Conservation (phyloP, 2,797 vertebrate species). For the Erethizon dorsatum region DNA sequence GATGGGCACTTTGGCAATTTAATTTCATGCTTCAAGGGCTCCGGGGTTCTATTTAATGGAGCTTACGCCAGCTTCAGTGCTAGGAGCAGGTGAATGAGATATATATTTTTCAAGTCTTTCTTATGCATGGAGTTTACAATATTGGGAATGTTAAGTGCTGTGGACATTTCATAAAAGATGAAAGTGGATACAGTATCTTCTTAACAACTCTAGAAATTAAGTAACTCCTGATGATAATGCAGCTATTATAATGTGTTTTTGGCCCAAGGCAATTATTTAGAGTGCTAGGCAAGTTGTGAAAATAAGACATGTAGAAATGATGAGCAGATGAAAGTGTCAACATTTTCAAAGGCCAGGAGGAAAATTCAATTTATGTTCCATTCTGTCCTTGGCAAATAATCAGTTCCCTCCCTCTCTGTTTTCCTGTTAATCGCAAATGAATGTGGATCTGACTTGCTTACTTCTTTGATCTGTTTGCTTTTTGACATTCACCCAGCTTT, state of each 20-base stretch:
- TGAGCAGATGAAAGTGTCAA: conserved; percentile 78
- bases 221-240: background rate
- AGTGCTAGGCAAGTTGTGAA: conserved; percentile 73
- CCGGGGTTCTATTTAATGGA: background rate
- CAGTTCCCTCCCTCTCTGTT: conserved; percentile 60
- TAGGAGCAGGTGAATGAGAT: background rate
- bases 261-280: conserved; percentile 37
- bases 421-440: conserved; percentile 60
- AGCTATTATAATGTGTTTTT: background rate
- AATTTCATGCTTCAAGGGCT: background rate
- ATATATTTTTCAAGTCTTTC: background rate
- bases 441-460: conserved; percentile 50
- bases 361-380: conserved; percentile 73
- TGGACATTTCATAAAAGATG: conserved; percentile 15
- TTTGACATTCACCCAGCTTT: conserved; percentile 60
- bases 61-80: background rate
- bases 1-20: background rate
- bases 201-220: conserved; percentile 13
- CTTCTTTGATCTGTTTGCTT: conserved; percentile 67
- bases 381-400: conserved; percentile 74
- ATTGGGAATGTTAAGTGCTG: background rate
- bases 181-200: background rate
- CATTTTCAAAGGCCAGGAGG: conserved; percentile 73
- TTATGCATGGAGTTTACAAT: background rate
- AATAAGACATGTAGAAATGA: conserved; percentile 64